phyloP scores from a whole-genome alignment of 2,888 invertebrate species.

The Stomorhina lunata region DNA sequence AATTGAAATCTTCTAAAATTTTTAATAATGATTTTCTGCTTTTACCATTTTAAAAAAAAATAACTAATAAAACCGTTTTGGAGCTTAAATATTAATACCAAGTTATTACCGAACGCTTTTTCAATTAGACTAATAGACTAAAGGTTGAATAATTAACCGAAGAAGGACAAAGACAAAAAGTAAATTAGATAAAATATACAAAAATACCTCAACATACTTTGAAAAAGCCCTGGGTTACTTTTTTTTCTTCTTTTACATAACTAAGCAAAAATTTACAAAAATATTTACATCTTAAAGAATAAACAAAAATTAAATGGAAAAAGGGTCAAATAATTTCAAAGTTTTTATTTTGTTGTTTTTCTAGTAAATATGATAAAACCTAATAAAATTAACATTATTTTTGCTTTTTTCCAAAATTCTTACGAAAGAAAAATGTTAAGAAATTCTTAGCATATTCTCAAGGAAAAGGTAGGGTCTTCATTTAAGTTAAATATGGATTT shows the following conservation, averaged over 20 bases:
- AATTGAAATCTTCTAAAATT: too few species aligned
- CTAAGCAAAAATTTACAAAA: background rate
- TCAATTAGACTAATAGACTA: slow-evolving; percentile 11
- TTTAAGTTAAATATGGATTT: background rate
- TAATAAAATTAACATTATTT: background rate
- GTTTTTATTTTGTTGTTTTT: background rate
- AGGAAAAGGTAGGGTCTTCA: background rate
- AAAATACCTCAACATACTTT: background rate
- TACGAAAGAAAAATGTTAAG: too few species aligned
- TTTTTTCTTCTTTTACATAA: background rate
- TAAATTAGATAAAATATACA: background rate
- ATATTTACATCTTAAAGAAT: background rate
- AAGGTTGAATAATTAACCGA: background rate
- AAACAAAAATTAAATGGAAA: background rate
- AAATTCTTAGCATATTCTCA: background rate
- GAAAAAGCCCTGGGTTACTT: too few species aligned
- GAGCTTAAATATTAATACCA: background rate
- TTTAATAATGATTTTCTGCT: too few species aligned
- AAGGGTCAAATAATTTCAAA: background rate
- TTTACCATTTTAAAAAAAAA: too few species aligned
- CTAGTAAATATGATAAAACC: background rate
- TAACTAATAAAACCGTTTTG: background rate
- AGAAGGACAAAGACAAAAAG: background rate
- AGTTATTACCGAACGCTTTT: background rate
- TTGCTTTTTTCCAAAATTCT: too few species aligned